Percentiles rank a stretch among this genome's conserved stretches.
Conservation (phyloP, 2,888 invertebrate genomes). For the Tholera decimalis region DNA sequence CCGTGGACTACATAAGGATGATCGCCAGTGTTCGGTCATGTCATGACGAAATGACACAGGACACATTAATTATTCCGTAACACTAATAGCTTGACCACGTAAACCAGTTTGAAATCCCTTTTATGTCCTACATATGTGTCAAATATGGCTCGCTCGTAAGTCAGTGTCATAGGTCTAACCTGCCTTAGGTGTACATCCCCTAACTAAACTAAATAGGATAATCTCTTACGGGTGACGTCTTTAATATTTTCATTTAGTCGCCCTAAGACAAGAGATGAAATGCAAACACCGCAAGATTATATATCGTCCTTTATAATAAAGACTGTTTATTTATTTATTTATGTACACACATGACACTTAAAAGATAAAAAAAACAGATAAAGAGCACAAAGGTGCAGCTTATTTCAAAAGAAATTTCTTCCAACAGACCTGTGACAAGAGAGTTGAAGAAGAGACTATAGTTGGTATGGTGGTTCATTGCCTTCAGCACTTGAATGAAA, state of each 20-base stretch:
- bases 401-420: no score
- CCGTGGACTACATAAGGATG: constrained; percentile 49
- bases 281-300: neutral
- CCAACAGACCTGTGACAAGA: no score
- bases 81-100: constrained; percentile 59
- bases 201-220: constrained; percentile 24
- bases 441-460: no score
- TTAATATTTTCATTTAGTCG: constrained; percentile 7
- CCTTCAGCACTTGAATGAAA: constrained; percentile 12
- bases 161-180: constrained; percentile 22
- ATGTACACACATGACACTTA: no score
- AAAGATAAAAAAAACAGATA: no score
- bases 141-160: constrained; percentile 32
- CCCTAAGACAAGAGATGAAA: neutral
- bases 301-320: no score
- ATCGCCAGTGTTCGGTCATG: constrained; percentile 47
- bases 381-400: no score
- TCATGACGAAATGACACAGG: constrained; percentile 56
- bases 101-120: constrained; percentile 55
- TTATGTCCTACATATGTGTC: constrained; percentile 41
- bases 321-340: no score
- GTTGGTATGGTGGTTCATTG: neutral
- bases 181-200: neutral
- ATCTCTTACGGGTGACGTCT: constrained; percentile 4
- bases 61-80: constrained; percentile 61